phyloP scores from a whole-genome alignment of 2,888 invertebrate species.

The Metalampra italica region DNA sequence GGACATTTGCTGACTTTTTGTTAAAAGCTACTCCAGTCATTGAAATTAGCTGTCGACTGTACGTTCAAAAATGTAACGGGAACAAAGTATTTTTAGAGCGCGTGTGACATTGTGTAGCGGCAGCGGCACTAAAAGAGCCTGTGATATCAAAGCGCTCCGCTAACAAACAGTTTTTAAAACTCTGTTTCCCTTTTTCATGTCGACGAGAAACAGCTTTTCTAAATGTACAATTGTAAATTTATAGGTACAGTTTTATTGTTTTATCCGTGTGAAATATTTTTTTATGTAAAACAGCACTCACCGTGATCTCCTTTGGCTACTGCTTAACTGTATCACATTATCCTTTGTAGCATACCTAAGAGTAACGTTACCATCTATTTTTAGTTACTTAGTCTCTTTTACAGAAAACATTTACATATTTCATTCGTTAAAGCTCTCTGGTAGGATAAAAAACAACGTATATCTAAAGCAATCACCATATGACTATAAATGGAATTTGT shows the following conservation, averaged over 20 bases:
- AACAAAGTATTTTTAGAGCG: conserved; percentile 35
- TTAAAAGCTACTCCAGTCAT: neutral
- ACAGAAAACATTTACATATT: too few species aligned
- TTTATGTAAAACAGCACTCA: conserved; percentile 22
- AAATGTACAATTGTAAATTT: conserved; percentile 12
- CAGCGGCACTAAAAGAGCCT: conserved; percentile 41
- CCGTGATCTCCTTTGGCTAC: conserved; percentile 7
- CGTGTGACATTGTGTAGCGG: conserved; percentile 44
- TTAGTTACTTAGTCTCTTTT: too few species aligned
- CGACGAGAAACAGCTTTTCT: conserved; percentile 34
- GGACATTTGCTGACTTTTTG: neutral
- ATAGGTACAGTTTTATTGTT: conserved; percentile 1
- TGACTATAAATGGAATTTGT: conserved; percentile 27
- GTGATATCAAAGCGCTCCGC: conserved; percentile 50
- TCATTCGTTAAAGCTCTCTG: neutral
- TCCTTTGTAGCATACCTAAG: conserved; percentile 1
- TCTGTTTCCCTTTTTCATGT: conserved; percentile 39
- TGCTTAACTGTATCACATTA: conserved; percentile 19
- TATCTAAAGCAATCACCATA: conserved; percentile 1
- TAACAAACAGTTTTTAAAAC: conserved; percentile 45
- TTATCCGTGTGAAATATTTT: conserved; percentile 20
- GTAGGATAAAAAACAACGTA: neutral
- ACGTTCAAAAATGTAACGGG: conserved; percentile 21
- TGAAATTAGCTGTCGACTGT: neutral
- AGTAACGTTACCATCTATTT: neutral